A percentile compares a stretch with the other conserved stretches of the same genome.
Conservation (phyloP, 2,113 vertebrate species). For the Laticauda colubrina region DNA sequence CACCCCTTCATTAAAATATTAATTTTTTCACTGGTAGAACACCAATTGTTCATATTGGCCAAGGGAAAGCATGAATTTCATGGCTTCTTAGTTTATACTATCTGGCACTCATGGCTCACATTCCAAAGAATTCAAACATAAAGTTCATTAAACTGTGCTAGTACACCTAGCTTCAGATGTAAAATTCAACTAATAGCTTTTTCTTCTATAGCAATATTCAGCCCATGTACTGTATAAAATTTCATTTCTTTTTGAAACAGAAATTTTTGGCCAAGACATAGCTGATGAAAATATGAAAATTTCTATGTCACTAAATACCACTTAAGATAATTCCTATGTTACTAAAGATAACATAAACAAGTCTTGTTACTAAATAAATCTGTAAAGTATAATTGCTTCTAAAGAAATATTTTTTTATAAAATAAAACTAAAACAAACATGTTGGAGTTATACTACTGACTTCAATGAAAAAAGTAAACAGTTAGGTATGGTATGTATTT, state of each 20-base stretch:
- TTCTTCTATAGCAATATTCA: not conserved
- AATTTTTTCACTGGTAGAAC: not conserved
- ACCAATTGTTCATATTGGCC: not conserved
- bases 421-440: not conserved
- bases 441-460: not conserved
- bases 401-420: not conserved
- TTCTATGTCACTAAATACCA: not conserved
- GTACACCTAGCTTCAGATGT: not conserved
- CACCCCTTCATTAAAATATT: not conserved
- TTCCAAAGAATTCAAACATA: not conserved
- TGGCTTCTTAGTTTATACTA: not conserved
- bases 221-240: not conserved
- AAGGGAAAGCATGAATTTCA: not conserved
- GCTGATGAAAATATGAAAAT: not conserved
- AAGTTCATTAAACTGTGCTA: not conserved
- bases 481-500: not conserved
- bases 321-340: not conserved
- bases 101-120: not conserved
- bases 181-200: not conserved
- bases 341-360: not conserved
- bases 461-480: not conserved
- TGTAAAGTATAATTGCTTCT: not conserved
- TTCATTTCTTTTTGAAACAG: not conserved
- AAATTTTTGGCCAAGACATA: not conserved
- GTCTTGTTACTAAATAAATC: not conserved